phyloP scores from a whole-genome alignment of 2,797 vertebrate genomes.

The Lepidocolaptes lacrymiger region DNA sequence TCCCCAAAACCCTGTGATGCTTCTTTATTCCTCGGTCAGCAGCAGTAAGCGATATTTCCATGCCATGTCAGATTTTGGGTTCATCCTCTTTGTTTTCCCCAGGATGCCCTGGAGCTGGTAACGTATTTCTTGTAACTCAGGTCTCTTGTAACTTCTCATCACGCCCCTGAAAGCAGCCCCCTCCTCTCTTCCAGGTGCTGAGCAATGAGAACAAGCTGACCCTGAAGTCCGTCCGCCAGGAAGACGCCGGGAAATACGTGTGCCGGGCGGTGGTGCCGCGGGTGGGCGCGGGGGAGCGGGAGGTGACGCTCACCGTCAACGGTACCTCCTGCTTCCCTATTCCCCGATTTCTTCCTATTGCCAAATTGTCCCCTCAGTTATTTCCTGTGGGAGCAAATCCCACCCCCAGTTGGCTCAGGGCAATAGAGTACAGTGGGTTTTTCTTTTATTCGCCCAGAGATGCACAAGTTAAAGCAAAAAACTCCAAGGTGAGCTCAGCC shows the following conservation, averaged over 20 bases:
- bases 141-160: fast-evolving
- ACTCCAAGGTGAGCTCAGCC: background rate
- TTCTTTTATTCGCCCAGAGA: background rate
- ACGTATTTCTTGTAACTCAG: fast-evolving
- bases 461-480: background rate
- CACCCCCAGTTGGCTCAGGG: background rate
- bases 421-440: background rate
- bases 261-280: constrained; percentile 95
- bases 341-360: background rate
- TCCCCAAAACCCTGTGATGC: fast-evolving
- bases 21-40: background rate
- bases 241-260: constrained; percentile 96
- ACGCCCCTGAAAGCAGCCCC: background rate
- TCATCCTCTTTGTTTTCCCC: background rate
- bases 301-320: constrained; percentile 95
- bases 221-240: constrained; percentile 92
- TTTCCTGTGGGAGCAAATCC: background rate
- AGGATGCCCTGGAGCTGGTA: background rate
- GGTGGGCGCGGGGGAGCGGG: constrained; percentile 92
- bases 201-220: constrained; percentile 96
- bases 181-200: constrained; percentile 83
- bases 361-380: background rate
- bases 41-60: background rate
- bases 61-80: background rate
- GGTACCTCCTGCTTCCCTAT: constrained; percentile 75